These are phyloP conservation scores for Pantherophis alleghaniensis DNA, from an alignment of 2,797 vertebrate species.

Conservation along the genomic window DNA sequence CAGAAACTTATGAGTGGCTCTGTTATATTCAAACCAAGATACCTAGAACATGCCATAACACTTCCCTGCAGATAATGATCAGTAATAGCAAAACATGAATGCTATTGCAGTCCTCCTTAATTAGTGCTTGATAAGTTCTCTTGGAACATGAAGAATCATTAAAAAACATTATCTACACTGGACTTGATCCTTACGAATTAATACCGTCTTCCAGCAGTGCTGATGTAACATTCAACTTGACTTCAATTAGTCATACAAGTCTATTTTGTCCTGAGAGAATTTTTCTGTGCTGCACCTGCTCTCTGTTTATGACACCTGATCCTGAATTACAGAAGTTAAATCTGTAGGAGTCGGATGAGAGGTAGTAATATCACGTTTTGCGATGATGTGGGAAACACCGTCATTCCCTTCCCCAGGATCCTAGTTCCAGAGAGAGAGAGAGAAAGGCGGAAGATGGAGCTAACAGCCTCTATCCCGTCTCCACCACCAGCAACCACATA, in stretches of 20 bases:
- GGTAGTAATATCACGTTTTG: not conserved
- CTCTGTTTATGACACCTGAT: slow-evolving; percentile 18
- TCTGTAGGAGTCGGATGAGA: not conserved
- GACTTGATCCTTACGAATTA: not conserved
- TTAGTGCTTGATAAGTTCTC: not conserved
- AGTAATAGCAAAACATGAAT: not conserved
- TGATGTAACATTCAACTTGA: not conserved
- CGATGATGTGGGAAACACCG: not conserved
- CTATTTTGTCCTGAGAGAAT: slow-evolving; percentile 1
- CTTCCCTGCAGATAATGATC: not conserved
- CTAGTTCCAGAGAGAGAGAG: not conserved
- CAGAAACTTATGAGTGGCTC: not conserved
- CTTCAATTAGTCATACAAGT: not conserved
- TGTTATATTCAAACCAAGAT: not conserved
- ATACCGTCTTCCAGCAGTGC: not conserved
- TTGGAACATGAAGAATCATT: not conserved
- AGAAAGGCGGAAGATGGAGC: not conserved
- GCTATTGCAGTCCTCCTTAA: not conserved
- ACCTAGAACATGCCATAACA: not conserved
- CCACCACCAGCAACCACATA: not conserved
- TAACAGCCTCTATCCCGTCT: not conserved
- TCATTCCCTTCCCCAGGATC: not conserved
- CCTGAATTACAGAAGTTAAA: not conserved
- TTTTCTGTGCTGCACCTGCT: slow-evolving; percentile 32
- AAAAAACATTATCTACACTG: not conserved